Percentiles rank a stretch among this genome's conserved stretches.
phyloP scores from a whole-genome alignment of 2,888 invertebrate genomes.

The Nudaria mundana region DNA sequence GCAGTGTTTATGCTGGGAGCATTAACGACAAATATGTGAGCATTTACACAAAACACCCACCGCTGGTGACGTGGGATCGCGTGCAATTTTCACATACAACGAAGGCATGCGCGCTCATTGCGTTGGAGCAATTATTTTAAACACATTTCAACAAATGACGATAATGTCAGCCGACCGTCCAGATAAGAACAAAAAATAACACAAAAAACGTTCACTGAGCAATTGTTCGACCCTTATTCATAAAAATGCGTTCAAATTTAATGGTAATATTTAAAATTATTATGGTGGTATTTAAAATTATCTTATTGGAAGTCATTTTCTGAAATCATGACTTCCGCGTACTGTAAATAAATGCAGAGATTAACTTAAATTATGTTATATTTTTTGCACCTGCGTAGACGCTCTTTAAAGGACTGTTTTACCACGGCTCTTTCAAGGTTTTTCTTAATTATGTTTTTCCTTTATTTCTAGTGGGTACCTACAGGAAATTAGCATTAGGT shows the following conservation, averaged over 20 bases:
- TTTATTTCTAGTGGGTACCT: too few species aligned
- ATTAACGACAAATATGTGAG: slow-evolving; percentile 77
- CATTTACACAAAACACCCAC: slow-evolving; percentile 69
- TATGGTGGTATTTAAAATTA: slow-evolving; percentile 16
- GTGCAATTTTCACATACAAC: slow-evolving; percentile 73
- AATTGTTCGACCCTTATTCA: slow-evolving; percentile 51
- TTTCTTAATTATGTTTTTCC: not conserved
- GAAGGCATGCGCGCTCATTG: slow-evolving; percentile 66
- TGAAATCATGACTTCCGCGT: slow-evolving; percentile 5
- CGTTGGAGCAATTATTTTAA: slow-evolving; percentile 77
- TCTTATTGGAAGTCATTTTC: slow-evolving; percentile 9
- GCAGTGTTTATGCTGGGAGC: slow-evolving; percentile 42
- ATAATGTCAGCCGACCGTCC: slow-evolving; percentile 68
- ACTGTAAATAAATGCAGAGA: too few species aligned
- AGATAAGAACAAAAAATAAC: slow-evolving; percentile 62
- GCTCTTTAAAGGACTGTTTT: too few species aligned
- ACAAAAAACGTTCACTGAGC: slow-evolving; percentile 50
- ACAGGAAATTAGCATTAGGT: too few species aligned
- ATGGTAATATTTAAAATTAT: too few species aligned
- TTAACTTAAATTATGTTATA: not conserved
- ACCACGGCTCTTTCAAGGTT: not conserved
- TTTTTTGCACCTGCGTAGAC: not conserved
- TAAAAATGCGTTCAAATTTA: slow-evolving; percentile 38
- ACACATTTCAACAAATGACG: slow-evolving; percentile 80
- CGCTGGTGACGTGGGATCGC: slow-evolving; percentile 60